Conservation (phyloP, 2,888 invertebrate species). For the Anthrax anthrax region DNA sequence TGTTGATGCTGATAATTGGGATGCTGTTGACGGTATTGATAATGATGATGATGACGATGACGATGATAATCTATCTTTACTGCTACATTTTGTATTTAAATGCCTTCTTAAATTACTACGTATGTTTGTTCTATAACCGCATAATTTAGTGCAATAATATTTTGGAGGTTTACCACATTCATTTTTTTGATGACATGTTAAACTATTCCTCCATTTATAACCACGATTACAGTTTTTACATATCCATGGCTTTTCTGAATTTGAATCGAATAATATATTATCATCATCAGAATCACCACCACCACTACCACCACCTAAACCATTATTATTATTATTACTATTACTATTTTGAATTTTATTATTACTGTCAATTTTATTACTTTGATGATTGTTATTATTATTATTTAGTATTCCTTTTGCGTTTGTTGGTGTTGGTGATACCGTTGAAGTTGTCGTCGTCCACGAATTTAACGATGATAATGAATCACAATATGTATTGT, state of each 20-base stretch:
- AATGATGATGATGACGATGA: neutral
- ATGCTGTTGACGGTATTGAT: neutral
- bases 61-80: conserved; percentile 19
- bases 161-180: conserved; percentile 47
- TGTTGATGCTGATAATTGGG: no score
- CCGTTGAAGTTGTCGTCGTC: no score
- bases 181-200: conserved; percentile 53
- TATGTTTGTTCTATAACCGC: conserved; percentile 35
- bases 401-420: no score
- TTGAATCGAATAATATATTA: conserved; percentile 32
- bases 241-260: conserved; percentile 36
- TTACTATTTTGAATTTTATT: neutral
- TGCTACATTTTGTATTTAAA: conserved; percentile 32
- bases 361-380: neutral
- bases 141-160: conserved; percentile 34
- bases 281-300: conserved; percentile 29
- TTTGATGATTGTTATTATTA: no score
- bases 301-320: neutral
- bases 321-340: neutral
- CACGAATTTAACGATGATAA: no score
- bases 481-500: no score
- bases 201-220: conserved; percentile 59
- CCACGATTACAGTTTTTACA: conserved; percentile 56
- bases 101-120: conserved; percentile 35
- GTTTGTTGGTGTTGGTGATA: no score